These are phyloP conservation scores for Lepidochrysops patricia DNA, from an alignment of 2,888 invertebrate genomes.

Conservation along the genomic window DNA sequence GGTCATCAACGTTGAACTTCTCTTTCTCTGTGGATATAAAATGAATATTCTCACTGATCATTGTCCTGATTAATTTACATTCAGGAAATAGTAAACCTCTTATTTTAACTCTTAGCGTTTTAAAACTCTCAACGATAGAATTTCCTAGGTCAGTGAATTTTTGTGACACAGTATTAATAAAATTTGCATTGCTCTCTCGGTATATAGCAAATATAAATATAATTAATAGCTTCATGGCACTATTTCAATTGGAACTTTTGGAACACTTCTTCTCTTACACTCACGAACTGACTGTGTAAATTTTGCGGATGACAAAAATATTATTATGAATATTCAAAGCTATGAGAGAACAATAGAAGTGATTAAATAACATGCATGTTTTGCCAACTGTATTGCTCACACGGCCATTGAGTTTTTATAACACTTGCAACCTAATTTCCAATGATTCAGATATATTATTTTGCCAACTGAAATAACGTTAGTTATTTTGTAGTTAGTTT, in stretches of 20 bases:
- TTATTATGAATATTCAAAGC: slow-evolving; percentile 25
- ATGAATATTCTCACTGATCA: not conserved
- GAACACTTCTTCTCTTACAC: not conserved
- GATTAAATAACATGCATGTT: not conserved
- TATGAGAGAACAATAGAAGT: slow-evolving; percentile 1
- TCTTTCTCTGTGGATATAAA: not conserved
- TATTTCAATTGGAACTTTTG: not conserved
- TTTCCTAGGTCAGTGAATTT: not conserved
- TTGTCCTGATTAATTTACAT: not conserved
- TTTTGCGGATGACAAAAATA: slow-evolving; percentile 14
- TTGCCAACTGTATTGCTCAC: not conserved
- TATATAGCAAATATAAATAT: not conserved
- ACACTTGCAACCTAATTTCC: not conserved
- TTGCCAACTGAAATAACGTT: not conserved
- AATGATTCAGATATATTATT: not conserved
- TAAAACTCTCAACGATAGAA: not conserved
- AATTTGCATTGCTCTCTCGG: slow-evolving; percentile 9
- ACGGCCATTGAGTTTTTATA: not conserved
- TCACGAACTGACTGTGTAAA: not conserved
- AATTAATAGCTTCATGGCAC: not conserved
- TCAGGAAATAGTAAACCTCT: not conserved
- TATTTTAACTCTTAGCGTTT: not conserved
- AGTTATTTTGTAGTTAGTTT: not conserved
- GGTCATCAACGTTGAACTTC: not conserved
- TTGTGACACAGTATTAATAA: not conserved